These are phyloP conservation scores for Anarhynchus alexandrinus DNA, from an alignment of 2,113 vertebrate species.

Conservation along the genomic window DNA sequence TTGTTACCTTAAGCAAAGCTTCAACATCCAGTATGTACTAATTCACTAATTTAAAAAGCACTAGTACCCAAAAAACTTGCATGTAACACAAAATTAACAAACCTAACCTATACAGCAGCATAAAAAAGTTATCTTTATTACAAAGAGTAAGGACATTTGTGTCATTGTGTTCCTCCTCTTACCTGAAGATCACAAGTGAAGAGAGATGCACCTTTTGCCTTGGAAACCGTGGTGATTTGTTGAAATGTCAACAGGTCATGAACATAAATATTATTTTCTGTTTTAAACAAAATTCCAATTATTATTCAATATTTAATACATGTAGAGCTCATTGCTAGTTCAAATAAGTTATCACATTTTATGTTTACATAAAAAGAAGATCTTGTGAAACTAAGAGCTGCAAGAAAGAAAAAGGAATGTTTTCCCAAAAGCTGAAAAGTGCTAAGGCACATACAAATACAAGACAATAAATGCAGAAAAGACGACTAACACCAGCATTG, in stretches of 20 bases:
- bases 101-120: not conserved
- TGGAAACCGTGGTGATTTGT: conserved; percentile 93
- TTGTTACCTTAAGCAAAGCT: not conserved
- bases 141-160: not conserved
- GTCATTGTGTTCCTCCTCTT: not conserved
- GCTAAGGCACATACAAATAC: not conserved
- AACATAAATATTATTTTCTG: conserved; percentile 98
- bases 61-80: not conserved
- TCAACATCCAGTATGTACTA: not conserved
- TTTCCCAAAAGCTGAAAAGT: not conserved
- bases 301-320: not conserved
- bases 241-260: conserved; percentile 98
- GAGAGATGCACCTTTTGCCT: conserved; percentile 92
- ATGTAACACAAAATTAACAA: not conserved
- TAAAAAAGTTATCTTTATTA: not conserved
- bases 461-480: not conserved
- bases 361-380: not conserved
- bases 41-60: not conserved
- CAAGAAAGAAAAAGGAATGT: not conserved
- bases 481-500: accelerated
- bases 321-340: not conserved
- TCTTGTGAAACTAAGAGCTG: not conserved
- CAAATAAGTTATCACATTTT: not conserved
- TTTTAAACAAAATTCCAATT: conserved; percentile 39
- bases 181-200: conserved; percentile 96